Conservation (phyloP, 2,113 vertebrate species). For the Noctilio leporinus region DNA sequence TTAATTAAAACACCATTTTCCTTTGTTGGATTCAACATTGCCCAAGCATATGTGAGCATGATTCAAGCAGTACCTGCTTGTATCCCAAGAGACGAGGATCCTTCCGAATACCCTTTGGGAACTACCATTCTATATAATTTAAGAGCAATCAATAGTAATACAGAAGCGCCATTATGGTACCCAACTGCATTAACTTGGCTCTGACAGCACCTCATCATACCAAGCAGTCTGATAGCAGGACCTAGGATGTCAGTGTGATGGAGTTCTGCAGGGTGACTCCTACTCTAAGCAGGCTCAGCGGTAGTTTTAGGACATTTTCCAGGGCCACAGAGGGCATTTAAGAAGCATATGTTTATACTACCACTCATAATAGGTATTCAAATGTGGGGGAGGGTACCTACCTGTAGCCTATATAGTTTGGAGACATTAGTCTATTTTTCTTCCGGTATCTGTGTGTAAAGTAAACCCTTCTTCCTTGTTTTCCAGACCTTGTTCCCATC, state of each 20-base stretch:
- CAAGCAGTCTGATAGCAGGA: background rate
- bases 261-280: background rate
- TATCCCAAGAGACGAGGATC: background rate
- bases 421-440: background rate
- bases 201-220: background rate
- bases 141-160: background rate
- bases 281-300: background rate
- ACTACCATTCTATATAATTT: background rate
- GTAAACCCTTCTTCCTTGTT: constrained; percentile 43
- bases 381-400: background rate
- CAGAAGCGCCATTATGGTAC: rapidly evolving
- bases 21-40: background rate
- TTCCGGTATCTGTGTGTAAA: constrained; percentile 6
- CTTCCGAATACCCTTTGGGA: background rate
- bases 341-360: background rate
- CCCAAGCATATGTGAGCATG: background rate
- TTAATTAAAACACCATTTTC: background rate
- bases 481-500: constrained; percentile 87
- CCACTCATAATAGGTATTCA: background rate
- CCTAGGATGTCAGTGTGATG: background rate
- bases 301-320: background rate
- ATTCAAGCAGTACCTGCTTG: background rate
- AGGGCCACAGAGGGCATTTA: background rate
- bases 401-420: rapidly evolving
- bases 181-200: background rate